Percentiles rank a stretch among this genome's conserved stretches.
Conservation (phyloP, 2,113 vertebrate species). For the Micromys minutus region DNA sequence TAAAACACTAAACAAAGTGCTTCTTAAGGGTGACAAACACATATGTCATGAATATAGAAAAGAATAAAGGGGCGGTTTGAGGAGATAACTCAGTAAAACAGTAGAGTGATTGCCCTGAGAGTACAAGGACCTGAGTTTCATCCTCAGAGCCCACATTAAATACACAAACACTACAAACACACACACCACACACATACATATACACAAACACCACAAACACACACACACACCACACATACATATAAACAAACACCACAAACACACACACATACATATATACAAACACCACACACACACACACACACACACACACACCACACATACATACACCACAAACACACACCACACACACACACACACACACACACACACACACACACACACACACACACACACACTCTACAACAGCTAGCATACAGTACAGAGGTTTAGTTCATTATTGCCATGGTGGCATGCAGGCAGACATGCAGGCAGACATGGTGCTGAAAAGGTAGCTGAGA, state of each 20-base stretch:
- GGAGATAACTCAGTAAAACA: neutral
- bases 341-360: too few relatives aligned
- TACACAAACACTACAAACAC: neutral
- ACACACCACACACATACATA: neutral
- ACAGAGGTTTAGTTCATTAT: neutral
- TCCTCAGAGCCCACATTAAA: neutral
- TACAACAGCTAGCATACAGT: neutral
- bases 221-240: too few relatives aligned
- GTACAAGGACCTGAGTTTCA: neutral
- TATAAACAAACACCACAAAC: too few relatives aligned
- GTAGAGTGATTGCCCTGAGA: neutral
- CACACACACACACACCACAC: too few relatives aligned
- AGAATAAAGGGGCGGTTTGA: neutral
- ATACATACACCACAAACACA: too few relatives aligned
- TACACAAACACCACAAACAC: too few relatives aligned
- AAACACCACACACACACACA: too few relatives aligned
- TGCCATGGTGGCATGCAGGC: neutral
- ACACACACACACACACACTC: too few relatives aligned
- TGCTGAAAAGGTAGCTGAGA: neutral
- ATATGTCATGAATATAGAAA: neutral
- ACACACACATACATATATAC: too few relatives aligned
- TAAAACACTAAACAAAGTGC: neutral
- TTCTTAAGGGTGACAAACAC: neutral
- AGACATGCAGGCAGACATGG: neutral
- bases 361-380: too few relatives aligned